Percentiles rank a stretch among this genome's conserved stretches.
Evolutionary conservation across 2,113 vertebrate genomes (phyloP).

Genomic region (Nannospalax galili): DNA sequence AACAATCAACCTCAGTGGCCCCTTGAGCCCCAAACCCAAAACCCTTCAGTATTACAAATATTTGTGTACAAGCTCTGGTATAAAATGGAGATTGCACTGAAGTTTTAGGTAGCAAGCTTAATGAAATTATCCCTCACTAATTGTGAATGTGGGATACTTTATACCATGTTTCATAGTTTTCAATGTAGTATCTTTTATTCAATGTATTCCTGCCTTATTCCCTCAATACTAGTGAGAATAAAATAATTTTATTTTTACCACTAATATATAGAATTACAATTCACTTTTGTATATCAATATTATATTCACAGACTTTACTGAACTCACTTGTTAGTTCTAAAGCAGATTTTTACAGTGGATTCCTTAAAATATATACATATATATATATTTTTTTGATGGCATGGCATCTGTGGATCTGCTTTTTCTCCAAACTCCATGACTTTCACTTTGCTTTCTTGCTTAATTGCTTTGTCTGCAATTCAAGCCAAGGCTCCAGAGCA

Average conservation of each 20-base stretch:
- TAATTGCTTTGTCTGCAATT: background rate
- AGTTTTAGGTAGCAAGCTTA: background rate
- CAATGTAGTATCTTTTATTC: background rate
- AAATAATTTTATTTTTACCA: constrained; percentile 27
- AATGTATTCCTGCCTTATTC: background rate
- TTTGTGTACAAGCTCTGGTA: background rate
- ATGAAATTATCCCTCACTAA: background rate
- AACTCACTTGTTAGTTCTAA: background rate
- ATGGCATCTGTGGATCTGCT: background rate
- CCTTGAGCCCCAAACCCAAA: too few species aligned
- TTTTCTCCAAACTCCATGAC: background rate
- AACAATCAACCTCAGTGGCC: background rate
- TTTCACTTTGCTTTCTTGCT: background rate
- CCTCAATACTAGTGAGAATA: background rate
- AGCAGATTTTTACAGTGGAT: background rate
- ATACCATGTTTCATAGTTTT: background rate
- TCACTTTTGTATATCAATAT: background rate
- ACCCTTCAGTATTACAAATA: background rate
- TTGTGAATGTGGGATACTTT: background rate
- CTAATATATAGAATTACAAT: background rate
- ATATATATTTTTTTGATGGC: too few species aligned
- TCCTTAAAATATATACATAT: background rate
- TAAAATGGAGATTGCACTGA: background rate
- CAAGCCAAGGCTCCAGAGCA: background rate
- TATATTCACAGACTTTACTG: background rate